Evolutionary conservation across 2,113 vertebrate species (phyloP).

Genomic region (Tursiops truncatus): DNA sequence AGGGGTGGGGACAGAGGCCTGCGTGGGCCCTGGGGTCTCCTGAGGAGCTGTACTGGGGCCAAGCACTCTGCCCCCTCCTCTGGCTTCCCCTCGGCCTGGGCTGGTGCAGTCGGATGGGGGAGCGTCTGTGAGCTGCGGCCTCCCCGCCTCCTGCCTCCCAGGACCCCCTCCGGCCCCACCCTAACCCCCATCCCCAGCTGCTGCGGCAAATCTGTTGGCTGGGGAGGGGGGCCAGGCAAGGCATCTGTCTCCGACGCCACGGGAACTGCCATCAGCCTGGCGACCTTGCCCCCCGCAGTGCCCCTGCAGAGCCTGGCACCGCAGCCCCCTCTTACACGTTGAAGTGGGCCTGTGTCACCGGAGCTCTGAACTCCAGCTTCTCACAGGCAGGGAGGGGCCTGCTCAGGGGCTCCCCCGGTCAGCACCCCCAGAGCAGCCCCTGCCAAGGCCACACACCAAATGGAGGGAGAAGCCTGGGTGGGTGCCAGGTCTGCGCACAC

Average conservation of each 20-base stretch:
- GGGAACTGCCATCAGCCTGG: no score
- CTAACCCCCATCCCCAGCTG: not conserved
- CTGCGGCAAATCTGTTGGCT: not conserved
- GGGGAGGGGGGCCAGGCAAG: not conserved
- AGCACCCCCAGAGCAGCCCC: not conserved
- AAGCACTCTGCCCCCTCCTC: fast-evolving
- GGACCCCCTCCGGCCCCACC: fast-evolving
- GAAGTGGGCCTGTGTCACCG: not conserved
- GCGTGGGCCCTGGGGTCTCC: not conserved
- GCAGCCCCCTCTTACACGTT: fast-evolving
- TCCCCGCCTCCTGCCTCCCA: fast-evolving
- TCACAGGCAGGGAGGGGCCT: not conserved
- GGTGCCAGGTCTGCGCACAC: not conserved
- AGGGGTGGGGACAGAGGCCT: not conserved
- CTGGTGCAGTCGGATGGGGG: fast-evolving
- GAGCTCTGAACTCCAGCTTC: not conserved
- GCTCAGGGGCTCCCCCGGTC: not conserved
- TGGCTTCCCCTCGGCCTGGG: not conserved
- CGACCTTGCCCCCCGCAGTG: not conserved
- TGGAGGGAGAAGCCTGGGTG: fast-evolving
- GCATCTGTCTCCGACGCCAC: not conserved
- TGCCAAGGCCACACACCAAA: not conserved
- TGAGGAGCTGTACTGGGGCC: not conserved
- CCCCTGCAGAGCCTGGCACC: not conserved
- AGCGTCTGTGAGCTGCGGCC: not conserved